Evolutionary conservation across 2,888 invertebrate species (phyloP), one percentile per base, ranked within the genome.

Genomic region (Platycheirus albimanus): DNA sequence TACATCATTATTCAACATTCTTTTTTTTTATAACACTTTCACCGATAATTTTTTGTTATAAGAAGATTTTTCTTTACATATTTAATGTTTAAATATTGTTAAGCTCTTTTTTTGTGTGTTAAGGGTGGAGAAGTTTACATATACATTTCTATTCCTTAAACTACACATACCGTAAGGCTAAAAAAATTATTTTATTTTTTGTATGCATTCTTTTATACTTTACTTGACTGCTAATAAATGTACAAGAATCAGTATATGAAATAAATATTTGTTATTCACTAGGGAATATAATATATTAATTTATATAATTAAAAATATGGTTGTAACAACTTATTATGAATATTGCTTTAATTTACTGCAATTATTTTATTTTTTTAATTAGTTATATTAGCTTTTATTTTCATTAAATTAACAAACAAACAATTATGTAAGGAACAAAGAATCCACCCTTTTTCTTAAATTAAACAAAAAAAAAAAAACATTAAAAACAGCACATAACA

Each of bases 111-210:
- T 71, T 81, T 81, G 66, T 67, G 66, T 30, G 54, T 38, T 63
- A 72, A 77, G 83, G 83, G 77, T 77, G 83, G 78, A 78, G 74
- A 70, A 56, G 77, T 83, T 83, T 74, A 83, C 83, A 77, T 69
- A 78, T 63, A 83, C 43, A 28, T 76, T 75, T 76, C 49, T 81
- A 76, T 74, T 74, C 69, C 77, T 83, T 72, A 74, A 69, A 78
- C 72, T 83, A 83, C 74, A 78, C 63, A 58, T 69, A 83, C 45
- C 72, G 51, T 83, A 83, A 83, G 77, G 77, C 83, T 83, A 78
- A 75, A 64, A 20, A n/a, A 77, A 69, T 66, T 72, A 69, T 56
- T 67, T 51, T 67, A 15, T 54, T 52, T 43, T 52, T 64, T 56
- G n/a, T 28, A 72, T 69, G 43, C 30, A 11, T 58, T 45, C 30